Base-by-base conservation (phyloP, 2,888 invertebrate species). In the Zygaena filipendulae region DNA sequence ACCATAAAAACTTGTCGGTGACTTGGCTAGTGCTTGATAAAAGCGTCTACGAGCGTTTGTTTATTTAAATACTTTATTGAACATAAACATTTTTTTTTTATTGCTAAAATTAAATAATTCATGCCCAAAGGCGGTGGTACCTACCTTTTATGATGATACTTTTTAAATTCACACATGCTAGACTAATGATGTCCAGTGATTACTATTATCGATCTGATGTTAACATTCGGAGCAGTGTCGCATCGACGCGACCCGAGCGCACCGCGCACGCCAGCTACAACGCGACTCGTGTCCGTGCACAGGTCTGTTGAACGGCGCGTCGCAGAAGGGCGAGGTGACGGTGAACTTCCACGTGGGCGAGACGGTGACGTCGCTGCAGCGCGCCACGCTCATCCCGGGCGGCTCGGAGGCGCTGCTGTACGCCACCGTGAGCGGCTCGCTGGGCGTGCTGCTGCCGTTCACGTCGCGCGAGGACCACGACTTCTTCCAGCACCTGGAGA, bases 401-500 rank as follows among this genome's bases (percentile, higher is more conserved):
- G 98, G 98, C 3, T 95, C 94, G 1, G 99, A 99, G 66, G 95
- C 95, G 1, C 81, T 99, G 3, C 89, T 99, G 2, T 99, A 99
- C 61, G 94, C 97, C 0, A 97, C 98, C 0, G 63, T 99, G 8
- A 94, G 96, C 35, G 99, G 97, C 3, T 88, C 94, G 0, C 91
- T 97, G 0, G 97, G 97, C 1, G 95, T 95, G 4, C 81, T 97
- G 20, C 90, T 97, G 11, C 95, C 97, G 0, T 97, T 97, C 55
- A 95, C 95, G 0, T 94, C 95, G 10, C 88, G 95, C 47, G 97
- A 98, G 80, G 98, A 99, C 67, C 97, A 96, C 49, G 99, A 99
- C 61, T 98, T 99, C 67, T 99, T 99, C 81, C 97, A 98, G 59
- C 97, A 98, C 74, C 80, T 99, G 38, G 99, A 99, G 70, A 99